phyloP scores from a whole-genome alignment of 2,113 vertebrate species.

The Solea solea region DNA sequence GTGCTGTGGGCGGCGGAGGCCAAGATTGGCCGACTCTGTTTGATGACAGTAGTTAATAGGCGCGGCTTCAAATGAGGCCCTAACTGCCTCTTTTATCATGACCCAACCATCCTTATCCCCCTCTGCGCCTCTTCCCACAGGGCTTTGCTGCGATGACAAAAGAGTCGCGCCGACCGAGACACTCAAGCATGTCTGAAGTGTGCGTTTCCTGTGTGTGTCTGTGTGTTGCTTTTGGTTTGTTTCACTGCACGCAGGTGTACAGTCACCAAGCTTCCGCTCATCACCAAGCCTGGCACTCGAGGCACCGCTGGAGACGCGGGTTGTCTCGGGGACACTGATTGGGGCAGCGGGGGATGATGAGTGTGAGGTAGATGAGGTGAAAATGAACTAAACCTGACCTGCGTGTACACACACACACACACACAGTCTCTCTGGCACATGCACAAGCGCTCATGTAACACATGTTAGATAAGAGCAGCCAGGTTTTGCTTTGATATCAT shows the following conservation, averaged over 20 bases:
- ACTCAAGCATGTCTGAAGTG: slow-evolving; percentile 24
- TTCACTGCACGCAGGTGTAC: slow-evolving; percentile 48
- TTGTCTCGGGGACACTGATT: slow-evolving; percentile 70
- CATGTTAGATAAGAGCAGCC: slow-evolving; percentile 41
- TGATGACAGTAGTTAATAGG: slow-evolving; percentile 63
- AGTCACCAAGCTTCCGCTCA: slow-evolving; percentile 41
- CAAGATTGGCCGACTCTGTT: slow-evolving; percentile 48
- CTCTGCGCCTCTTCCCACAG: slow-evolving; percentile 37
- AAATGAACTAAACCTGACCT: slow-evolving; percentile 72
- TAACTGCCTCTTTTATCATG: slow-evolving; percentile 70
- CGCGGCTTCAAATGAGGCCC: slow-evolving; percentile 55
- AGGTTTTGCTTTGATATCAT: slow-evolving; percentile 38
- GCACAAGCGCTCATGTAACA: background rate
- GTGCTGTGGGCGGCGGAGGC: slow-evolving; percentile 31
- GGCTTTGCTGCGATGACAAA: slow-evolving; percentile 50
- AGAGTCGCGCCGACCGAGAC: slow-evolving; percentile 31
- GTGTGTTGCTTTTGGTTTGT: slow-evolving; percentile 27
- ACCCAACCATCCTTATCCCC: slow-evolving; percentile 62
- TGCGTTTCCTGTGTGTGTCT: slow-evolving; percentile 1
- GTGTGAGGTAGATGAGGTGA: slow-evolving; percentile 65
- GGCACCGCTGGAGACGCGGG: slow-evolving; percentile 59
- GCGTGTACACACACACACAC: slow-evolving; percentile 11
- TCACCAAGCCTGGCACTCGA: slow-evolving; percentile 45
- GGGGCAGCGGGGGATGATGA: slow-evolving; percentile 66
- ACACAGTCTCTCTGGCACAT: background rate